These are phyloP conservation scores for Oegoconia quadripuncta DNA, from an alignment of 2,888 invertebrate genomes.

Conservation along the genomic window DNA sequence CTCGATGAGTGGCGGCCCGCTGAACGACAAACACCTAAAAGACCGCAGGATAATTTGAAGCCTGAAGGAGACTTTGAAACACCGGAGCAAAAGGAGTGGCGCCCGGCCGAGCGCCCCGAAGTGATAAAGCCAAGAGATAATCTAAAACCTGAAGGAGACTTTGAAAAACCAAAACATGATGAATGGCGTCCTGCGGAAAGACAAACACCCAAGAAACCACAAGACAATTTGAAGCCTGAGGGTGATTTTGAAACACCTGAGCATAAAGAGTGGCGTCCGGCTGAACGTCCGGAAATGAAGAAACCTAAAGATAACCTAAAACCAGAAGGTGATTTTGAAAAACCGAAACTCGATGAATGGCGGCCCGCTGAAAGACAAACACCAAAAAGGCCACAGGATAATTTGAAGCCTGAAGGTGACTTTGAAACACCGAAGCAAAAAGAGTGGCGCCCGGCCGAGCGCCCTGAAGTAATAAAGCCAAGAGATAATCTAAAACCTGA, in stretches of 20 bases:
- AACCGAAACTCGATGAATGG: conserved; percentile 54
- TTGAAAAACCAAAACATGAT: conserved; percentile 55
- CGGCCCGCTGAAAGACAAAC: conserved; percentile 62
- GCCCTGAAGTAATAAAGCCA: conserved; percentile 49
- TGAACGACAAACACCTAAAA: conserved; percentile 54
- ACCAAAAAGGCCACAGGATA: conserved; percentile 71
- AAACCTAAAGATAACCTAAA: conserved; percentile 71
- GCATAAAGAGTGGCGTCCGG: conserved; percentile 58
- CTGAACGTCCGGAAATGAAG: conserved; percentile 50
- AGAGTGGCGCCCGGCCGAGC: conserved; percentile 56
- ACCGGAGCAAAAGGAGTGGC: conserved; percentile 49
- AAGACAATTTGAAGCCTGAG: conserved; percentile 78
- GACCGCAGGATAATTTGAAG: conserved; percentile 61
- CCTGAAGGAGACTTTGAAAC: conserved; percentile 34
- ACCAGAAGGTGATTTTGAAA: conserved; percentile 74
- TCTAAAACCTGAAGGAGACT: conserved; percentile 75
- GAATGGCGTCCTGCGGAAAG: conserved; percentile 49
- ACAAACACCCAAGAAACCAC: conserved; percentile 55
- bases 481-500: conserved; percentile 69
- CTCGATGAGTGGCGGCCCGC: conserved; percentile 43
- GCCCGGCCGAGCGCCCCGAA: conserved; percentile 51
- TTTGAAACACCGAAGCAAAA: conserved; percentile 59
- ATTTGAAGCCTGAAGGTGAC: conserved; percentile 77
- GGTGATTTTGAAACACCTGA: conserved; percentile 75
- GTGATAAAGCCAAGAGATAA: conserved; percentile 69